A percentile compares a stretch with the other conserved stretches of the same genome.
phyloP scores from a whole-genome alignment of 2,113 vertebrate genomes.

The Gambusia holbrooki region DNA sequence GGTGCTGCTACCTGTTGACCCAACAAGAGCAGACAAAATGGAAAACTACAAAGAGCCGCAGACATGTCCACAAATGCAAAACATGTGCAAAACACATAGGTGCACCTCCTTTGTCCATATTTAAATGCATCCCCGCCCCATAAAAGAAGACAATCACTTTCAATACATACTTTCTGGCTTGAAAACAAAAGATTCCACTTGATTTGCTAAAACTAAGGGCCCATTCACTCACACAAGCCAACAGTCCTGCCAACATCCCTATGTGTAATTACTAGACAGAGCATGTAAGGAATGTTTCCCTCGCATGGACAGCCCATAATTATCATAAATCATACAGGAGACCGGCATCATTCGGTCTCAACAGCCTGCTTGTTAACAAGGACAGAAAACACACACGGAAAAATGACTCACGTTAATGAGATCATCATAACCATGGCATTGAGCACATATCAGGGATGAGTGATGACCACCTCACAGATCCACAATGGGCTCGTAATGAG shows the following conservation, averaged over 20 bases:
- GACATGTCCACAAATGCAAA: neutral
- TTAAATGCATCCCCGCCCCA: neutral
- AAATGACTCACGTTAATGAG: slow-evolving; percentile 52
- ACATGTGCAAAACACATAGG: neutral
- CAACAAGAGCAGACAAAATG: slow-evolving; percentile 28
- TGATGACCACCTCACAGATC: slow-evolving; percentile 35
- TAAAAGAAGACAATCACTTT: neutral
- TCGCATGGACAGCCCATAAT: slow-evolving; percentile 46
- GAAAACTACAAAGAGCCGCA: neutral
- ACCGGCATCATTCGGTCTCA: slow-evolving; percentile 34
- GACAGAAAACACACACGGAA: slow-evolving; percentile 12
- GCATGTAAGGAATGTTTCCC: slow-evolving; percentile 30
- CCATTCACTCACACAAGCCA: slow-evolving; percentile 22
- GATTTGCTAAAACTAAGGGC: slow-evolving; percentile 16
- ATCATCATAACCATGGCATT: slow-evolving; percentile 60
- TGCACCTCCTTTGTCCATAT: slow-evolving; percentile 2
- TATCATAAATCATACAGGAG: slow-evolving; percentile 61
- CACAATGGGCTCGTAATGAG: slow-evolving; percentile 19
- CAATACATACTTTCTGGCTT: neutral
- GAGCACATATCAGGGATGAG: slow-evolving; percentile 45
- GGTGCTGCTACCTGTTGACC: slow-evolving; percentile 63
- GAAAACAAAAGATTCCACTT: neutral
- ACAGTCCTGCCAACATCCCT: slow-evolving; percentile 37
- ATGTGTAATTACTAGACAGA: slow-evolving; percentile 50
- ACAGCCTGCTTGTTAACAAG: slow-evolving; percentile 22